Evolutionary conservation across 2,797 vertebrate species (phyloP), one percentile per base, ranked within the genome.

Genomic region (Hybognathus amarus): DNA sequence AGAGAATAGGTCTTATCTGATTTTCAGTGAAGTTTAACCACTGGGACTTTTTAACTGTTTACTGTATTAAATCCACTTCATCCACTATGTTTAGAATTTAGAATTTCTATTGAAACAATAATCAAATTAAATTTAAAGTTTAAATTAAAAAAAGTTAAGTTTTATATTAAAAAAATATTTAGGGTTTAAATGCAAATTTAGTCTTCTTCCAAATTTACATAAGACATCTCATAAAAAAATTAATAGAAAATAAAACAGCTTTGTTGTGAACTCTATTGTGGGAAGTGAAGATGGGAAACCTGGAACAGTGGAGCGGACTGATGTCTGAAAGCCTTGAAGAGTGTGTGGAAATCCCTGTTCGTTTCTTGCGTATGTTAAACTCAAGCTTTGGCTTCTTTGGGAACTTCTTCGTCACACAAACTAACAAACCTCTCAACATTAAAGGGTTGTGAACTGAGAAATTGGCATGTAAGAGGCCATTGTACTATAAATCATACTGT

Each of bases 321-420:
- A 54, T 22, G 15, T 9, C 20, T 33, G 27, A 36, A 75, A 13
- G 52, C 11, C 38, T 22, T 22, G 6, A 75, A 11, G 27, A 36
- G 30, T 7, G 12, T 56, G 20, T 13, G 50, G 20, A 22, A 17
- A 59, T 75, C 33, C 36, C 52, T n/a, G 18, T 27, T 61, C 27
- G 38, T 77, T 77, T 59, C 56, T 63, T 59, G 56, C n/a, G 27
- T 56, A 45, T 77, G 56, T 18, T 45, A 45, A 56, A 12, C n/a
- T 54, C 38, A 38, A 64, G 22, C 54, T 56, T n/a, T 12, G n/a
- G 17, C 66, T 36, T 68, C 66, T 68, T 56, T 56, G 22, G 54
- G 54, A 56, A 56, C 22, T 1, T 5, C 22, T 22, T n/a, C 54
- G 52, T 54, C 20, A 22, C 52, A 54, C 52, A 9, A 54, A 56